phyloP scores from a whole-genome alignment of 2,113 vertebrate species.

The Sarotherodon lohbergeri region DNA sequence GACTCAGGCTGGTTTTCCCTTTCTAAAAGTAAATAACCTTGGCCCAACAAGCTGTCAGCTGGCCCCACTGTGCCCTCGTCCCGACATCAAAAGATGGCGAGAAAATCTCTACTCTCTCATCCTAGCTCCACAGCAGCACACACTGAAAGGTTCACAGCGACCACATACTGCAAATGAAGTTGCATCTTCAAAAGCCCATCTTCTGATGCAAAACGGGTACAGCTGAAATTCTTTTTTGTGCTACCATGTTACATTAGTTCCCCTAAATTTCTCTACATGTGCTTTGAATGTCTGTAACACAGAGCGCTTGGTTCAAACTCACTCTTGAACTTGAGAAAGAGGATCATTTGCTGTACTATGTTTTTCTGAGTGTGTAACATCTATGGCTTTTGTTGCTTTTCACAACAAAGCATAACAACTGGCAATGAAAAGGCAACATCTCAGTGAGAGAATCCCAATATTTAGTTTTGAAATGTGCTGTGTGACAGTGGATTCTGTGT shows the following conservation, averaged over 20 bases:
- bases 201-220: not conserved
- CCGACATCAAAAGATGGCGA: slow-evolving; percentile 36
- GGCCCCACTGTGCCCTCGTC: slow-evolving; percentile 44
- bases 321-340: not conserved
- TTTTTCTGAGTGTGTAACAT: not conserved
- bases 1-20: slow-evolving; percentile 52
- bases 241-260: slow-evolving; percentile 8
- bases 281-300: not conserved
- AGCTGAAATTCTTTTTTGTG: slow-evolving; percentile 7
- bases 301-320: not conserved
- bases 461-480: not conserved
- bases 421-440: not conserved
- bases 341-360: not conserved
- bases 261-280: not conserved
- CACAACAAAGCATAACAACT: not conserved
- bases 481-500: not conserved
- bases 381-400: not conserved
- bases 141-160: slow-evolving; percentile 11
- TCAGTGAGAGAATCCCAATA: slow-evolving; percentile 7
- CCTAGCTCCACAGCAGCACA: not conserved
- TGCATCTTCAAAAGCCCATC: slow-evolving; percentile 39
- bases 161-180: not conserved
- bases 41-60: slow-evolving; percentile 55
- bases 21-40: slow-evolving; percentile 67
- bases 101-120: slow-evolving; percentile 41